Evolutionary conservation across 2,797 vertebrate genomes (phyloP), one percentile per base, ranked within the genome.

Genomic region (Acanthiza pusilla): DNA sequence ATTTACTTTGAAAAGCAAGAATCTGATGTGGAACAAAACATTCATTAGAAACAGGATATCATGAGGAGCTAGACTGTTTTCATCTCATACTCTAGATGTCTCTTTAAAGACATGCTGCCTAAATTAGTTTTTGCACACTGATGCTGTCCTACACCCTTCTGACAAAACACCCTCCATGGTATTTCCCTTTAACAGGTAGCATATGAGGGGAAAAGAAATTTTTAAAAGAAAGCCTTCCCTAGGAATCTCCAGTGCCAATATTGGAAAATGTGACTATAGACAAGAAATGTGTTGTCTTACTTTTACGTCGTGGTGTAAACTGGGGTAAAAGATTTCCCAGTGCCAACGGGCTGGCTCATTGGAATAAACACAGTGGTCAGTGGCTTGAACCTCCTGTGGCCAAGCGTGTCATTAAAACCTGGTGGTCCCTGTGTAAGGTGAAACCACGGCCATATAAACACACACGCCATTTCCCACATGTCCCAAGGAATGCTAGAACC

Each of bases 361-460:
- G 95, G 82, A 91, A 92, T 96, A 97, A 97, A 97, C 97, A 96
- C 20, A 92, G 96, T 97, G 97, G 97, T 97, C 95, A 96, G 95
- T 97, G 97, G 94, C 96, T 95, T 96, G 93, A 96, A 72, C 93
- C 96, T 96, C 95, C 88, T 94, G 97, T 93, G 96, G 96, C 95
- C 95, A 89, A 94, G 87, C 47, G 96, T 95, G 94, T 96, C 93
- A 96, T 97, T 97, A 97, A 96, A 95, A 92, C 95, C 88, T 95
- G 96, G 96, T 97, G 97, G 96, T 97, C 96, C 90, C 60, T 92
- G 91, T 97, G 92, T 94, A 97, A 97, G 94, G 96, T 97, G 96
- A 97, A 97, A 96, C 96, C 95, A 96, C 80, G 21, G 95, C 95
- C 96, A 96, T 93, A 94, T 94, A 97, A 97, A 96, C 96, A 97